Conservation (phyloP, 2,888 invertebrate species). For the Nycteola revayana region DNA sequence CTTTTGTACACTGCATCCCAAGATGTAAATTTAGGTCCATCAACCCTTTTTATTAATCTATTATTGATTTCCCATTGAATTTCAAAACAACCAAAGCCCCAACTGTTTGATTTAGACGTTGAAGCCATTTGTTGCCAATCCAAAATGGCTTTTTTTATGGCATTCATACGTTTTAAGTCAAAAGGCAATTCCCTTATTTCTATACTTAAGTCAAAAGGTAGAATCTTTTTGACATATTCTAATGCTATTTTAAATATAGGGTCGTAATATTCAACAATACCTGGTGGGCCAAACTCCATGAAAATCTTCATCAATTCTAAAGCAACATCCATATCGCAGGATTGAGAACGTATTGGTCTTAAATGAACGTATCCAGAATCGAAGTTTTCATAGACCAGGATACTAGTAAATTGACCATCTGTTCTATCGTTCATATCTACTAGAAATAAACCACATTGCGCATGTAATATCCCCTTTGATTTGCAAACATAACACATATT, state of each 20-base stretch:
- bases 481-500: constrained; percentile 10
- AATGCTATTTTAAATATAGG: constrained; percentile 5
- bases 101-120: constrained; percentile 2
- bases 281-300: constrained; percentile 24
- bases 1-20: neutral
- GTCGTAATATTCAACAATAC: constrained; percentile 1
- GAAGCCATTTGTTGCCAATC: neutral
- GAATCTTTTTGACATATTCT: constrained; percentile 6
- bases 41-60: neutral
- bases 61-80: constrained; percentile 12
- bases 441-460: constrained; percentile 5
- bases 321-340: constrained; percentile 6
- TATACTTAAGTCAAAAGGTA: constrained; percentile 2
- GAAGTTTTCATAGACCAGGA: constrained; percentile 18
- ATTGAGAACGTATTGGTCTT: constrained; percentile 7
- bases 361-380: constrained; percentile 14
- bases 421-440: neutral
- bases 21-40: neutral
- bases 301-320: constrained; percentile 15
- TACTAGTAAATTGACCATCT: constrained; percentile 4
- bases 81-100: constrained; percentile 14
- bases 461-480: constrained; percentile 4
- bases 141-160: neutral
- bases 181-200: neutral
- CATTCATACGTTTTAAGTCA: neutral